Percentiles rank a stretch among this genome's conserved stretches.
These are phyloP conservation scores for Nothocercus julius DNA, from an alignment of 2,113 vertebrate genomes.

Conservation along the genomic window DNA sequence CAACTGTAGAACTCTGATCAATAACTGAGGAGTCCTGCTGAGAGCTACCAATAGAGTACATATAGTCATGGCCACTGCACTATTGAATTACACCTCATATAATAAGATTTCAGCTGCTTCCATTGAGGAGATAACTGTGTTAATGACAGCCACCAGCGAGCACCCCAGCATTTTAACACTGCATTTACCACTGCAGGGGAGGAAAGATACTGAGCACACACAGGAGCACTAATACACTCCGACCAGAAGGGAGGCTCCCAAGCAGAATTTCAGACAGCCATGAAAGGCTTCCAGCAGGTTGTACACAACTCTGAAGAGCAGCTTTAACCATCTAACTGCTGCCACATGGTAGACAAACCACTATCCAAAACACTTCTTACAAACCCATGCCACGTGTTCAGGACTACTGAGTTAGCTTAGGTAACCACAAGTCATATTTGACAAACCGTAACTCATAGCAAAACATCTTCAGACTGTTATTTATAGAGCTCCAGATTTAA, in stretches of 20 bases:
- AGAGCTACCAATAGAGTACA: not conserved
- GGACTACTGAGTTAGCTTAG: too few relatives aligned
- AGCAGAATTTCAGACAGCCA: not conserved
- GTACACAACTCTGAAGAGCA: not conserved
- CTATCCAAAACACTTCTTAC: too few relatives aligned
- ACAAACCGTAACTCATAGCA: not conserved
- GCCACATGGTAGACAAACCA: too few relatives aligned
- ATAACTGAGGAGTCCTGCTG: not conserved
- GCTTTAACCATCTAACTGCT: not conserved
- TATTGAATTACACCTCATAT: not conserved
- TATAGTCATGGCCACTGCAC: not conserved
- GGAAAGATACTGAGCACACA: not conserved
- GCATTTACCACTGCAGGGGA: not conserved
- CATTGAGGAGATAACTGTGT: not conserved
- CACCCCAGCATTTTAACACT: not conserved
- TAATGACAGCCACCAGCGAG: not conserved
- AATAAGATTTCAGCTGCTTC: not conserved
- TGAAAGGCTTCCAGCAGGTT: not conserved
- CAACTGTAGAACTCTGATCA: not conserved
- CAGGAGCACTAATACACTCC: not conserved
- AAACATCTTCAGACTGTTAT: not conserved
- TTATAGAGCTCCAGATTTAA: not conserved
- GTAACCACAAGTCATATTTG: not conserved
- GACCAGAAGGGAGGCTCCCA: not conserved
- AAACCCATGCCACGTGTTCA: not conserved